phyloP scores from a whole-genome alignment of 64 coral and sea anemone genomes.

The Stichodactyla mertensii region DNA sequence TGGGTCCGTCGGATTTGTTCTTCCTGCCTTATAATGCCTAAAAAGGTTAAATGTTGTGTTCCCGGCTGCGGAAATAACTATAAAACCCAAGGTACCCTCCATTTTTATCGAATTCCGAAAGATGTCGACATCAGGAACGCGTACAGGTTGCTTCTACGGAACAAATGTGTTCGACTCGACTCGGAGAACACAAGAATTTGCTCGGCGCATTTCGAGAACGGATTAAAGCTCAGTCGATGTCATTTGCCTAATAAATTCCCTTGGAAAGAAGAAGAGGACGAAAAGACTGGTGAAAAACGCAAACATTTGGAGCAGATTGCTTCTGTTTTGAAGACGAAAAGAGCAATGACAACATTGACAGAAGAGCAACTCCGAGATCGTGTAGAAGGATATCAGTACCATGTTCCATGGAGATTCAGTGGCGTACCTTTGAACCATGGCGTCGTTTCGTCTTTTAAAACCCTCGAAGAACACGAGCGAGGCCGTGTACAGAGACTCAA shows the following conservation, averaged over 20 bases:
- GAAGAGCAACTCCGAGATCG: not conserved
- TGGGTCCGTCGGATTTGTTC: not conserved
- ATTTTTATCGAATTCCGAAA: slow-evolving; percentile 45
- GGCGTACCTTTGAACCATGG: slow-evolving; percentile 7
- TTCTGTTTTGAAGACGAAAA: not conserved
- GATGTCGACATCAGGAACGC: slow-evolving; percentile 13
- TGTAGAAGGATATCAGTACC: not conserved
- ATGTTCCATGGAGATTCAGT: slow-evolving; percentile 7
- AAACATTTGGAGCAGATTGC: slow-evolving; percentile 10
- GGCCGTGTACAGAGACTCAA: not conserved
- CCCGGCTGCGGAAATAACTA: slow-evolving; percentile 47
- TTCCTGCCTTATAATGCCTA: not conserved
- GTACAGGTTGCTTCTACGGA: slow-evolving; percentile 22
- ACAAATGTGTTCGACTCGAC: slow-evolving; percentile 37
- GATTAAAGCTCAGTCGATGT: slow-evolving; percentile 27
- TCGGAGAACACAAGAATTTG: slow-evolving; percentile 47
- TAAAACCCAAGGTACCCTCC: slow-evolving; percentile 10
- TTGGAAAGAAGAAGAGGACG: slow-evolving; percentile 12
- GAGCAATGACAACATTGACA: not conserved
- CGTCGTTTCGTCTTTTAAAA: slow-evolving; percentile 3
- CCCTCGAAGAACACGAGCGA: not conserved
- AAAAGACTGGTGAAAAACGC: slow-evolving; percentile 24
- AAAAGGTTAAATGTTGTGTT: slow-evolving; percentile 35
- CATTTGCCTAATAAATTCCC: slow-evolving; percentile 58
- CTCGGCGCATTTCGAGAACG: slow-evolving; percentile 40